These are phyloP conservation scores for Porites divaricata DNA, from an alignment of 92 coral and sea anemone genomes.

Conservation along the genomic window DNA sequence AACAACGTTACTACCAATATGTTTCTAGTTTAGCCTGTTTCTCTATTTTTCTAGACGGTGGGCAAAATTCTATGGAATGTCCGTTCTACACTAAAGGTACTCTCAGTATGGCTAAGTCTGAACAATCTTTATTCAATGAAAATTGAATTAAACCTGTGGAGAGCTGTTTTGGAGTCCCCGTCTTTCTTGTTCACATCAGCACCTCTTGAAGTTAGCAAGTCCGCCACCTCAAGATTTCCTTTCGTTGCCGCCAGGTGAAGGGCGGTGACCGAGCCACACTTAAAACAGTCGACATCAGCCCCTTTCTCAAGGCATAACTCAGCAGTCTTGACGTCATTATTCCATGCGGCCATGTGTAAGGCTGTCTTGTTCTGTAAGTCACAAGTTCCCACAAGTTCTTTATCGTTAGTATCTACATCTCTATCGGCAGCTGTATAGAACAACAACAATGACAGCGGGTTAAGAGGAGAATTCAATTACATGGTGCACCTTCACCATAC, in stretches of 20 bases:
- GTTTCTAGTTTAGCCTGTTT: no score
- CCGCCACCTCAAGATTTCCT: slow-evolving; percentile 61
- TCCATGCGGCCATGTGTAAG: slow-evolving; percentile 63
- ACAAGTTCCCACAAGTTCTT: slow-evolving; percentile 5
- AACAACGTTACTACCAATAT: no score
- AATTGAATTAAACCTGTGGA: slow-evolving; percentile 51
- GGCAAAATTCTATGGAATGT: no score
- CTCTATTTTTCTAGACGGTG: background rate
- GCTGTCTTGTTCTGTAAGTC: slow-evolving; percentile 68
- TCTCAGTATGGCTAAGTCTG: no score
- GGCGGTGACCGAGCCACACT: slow-evolving; percentile 41
- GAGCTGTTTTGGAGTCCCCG: slow-evolving; percentile 68
- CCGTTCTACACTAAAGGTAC: no score
- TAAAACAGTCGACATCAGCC: slow-evolving; percentile 51
- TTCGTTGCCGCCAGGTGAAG: slow-evolving; percentile 71
- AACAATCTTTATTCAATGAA: no score
- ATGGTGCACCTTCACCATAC: no score
- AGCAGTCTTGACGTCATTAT: slow-evolving; percentile 45
- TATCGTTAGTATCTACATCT: slow-evolving; percentile 17
- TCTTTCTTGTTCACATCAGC: slow-evolving; percentile 60
- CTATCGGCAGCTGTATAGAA: slow-evolving; percentile 11
- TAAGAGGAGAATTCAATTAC: background rate
- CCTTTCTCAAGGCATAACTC: slow-evolving; percentile 60
- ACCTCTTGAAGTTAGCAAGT: slow-evolving; percentile 54
- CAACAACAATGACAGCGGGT: background rate